Evolutionary conservation across 2,113 vertebrate species (phyloP).

Genomic region (Apteryx owenii): DNA sequence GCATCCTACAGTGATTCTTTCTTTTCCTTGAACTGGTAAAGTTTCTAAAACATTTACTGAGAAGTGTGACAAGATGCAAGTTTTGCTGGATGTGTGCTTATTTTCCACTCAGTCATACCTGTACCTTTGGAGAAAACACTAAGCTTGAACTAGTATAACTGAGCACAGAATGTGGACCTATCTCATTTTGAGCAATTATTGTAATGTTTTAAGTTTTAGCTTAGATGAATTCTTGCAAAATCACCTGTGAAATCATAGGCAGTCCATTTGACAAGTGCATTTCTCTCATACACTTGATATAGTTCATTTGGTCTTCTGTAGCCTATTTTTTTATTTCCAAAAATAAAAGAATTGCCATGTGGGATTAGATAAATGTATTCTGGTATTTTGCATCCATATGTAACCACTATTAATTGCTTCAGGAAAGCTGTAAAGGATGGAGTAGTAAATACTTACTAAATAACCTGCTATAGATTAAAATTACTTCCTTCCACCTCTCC

Average conservation of each 20-base stretch:
- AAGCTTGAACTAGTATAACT: neutral
- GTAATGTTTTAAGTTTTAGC: neutral
- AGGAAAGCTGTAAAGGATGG: neutral
- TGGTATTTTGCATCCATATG: neutral
- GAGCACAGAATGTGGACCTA: neutral
- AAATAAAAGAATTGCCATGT: neutral
- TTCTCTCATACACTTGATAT: neutral
- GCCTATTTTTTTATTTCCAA: neutral
- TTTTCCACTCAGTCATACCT: neutral
- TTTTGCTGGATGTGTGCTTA: neutral
- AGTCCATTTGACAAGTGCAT: neutral
- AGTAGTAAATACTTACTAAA: neutral
- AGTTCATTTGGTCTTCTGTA: neutral
- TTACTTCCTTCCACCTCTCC: neutral
- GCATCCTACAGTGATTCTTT: neutral
- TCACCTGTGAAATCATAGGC: neutral
- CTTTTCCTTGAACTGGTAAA: neutral
- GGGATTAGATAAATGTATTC: neutral
- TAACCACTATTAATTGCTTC: neutral
- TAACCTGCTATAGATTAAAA: neutral
- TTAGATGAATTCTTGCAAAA: constrained; percentile 3
- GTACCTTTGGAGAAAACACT: neutral
- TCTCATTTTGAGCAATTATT: neutral
- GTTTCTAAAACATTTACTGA: neutral
- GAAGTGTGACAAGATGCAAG: neutral